Base-by-base conservation (phyloP, 2,113 vertebrate species). In the Delphinapterus leucas region DNA sequence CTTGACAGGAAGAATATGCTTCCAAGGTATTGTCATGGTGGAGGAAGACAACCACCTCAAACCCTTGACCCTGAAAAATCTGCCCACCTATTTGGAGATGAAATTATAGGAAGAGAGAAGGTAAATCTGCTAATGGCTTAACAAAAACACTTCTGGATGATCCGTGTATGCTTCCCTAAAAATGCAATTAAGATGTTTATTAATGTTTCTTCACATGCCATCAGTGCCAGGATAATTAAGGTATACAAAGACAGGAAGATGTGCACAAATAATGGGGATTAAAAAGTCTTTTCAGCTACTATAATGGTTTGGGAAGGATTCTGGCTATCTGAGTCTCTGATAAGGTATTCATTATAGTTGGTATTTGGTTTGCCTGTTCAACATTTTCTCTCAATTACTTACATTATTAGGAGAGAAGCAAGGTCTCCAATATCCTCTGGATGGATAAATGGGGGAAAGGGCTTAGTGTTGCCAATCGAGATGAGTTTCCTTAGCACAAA, bases 101-200 rank as follows among this genome's bases (percentile, higher is more conserved):
- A 92, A 96, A 53, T 89, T 68, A 79, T 31, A 84, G 38, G 44
- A 67, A 73, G 73, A 90, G 25, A 79, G 41, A 90, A 95, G 65
- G 74, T 58, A 73, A 95, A 74, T 67, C 36, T 70, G 28, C 31
- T 58, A 79, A 82, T 61, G 18, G 71, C 36, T 85, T 88, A 88
- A 47, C 41, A 70, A 38, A 14, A 82, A 28, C 28, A 65, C 47
- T 93, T 55, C 31, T 38, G 87, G 73, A 55, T 79, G 74, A 92
- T 71, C 13, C 28, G 21, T 74, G 55, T 55, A 70, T 44, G 68
- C 31, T 33, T 97, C 83, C 73, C 31, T 92, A 77, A 88, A 94
- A 90, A 83, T 70, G 65, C 38, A 84, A 49, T 60, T 58, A 91
- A 91, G 18, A 70, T 68, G 49, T 79, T 84, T 88, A 68, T 73